Conservation (phyloP, 2,888 invertebrate species). For the Zygaena filipendulae region DNA sequence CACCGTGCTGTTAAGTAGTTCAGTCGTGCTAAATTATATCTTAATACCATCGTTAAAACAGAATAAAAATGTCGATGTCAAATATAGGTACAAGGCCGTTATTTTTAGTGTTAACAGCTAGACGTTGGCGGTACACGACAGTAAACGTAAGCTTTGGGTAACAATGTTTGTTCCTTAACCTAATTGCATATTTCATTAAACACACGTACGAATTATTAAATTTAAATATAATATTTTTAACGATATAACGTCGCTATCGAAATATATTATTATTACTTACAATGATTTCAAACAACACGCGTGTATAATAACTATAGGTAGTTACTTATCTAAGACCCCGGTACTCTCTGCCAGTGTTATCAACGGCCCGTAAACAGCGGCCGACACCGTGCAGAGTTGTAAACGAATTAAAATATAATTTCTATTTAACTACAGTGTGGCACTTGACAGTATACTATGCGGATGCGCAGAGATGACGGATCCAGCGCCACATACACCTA, state of each 20-base stretch:
- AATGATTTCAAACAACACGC: slow-evolving; percentile 66
- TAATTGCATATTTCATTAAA: slow-evolving; percentile 60
- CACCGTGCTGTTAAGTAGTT: slow-evolving; percentile 21
- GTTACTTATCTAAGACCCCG: slow-evolving; percentile 42
- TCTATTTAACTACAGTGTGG: slow-evolving; percentile 44
- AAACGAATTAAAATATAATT: slow-evolving; percentile 42
- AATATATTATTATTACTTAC: slow-evolving; percentile 68
- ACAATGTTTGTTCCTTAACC: slow-evolving; percentile 49
- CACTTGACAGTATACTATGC: slow-evolving; percentile 40
- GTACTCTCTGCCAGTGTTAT: slow-evolving; percentile 37
- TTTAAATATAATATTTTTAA: slow-evolving; percentile 24
- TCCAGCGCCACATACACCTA: slow-evolving; percentile 54
- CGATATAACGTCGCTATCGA: slow-evolving; percentile 40
- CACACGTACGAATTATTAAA: slow-evolving; percentile 54
- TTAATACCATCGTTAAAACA: slow-evolving; percentile 16
- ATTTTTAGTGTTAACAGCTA: too few relatives aligned
- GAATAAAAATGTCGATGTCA: slow-evolving; percentile 23
- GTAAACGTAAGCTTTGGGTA: slow-evolving; percentile 55
- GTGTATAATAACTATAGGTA: slow-evolving; percentile 44
- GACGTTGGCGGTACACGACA: slow-evolving; percentile 33
- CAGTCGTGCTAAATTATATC: too few relatives aligned
- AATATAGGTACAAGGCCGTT: slow-evolving; percentile 6
- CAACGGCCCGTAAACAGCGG: background rate
- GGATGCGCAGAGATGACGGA: slow-evolving; percentile 22
- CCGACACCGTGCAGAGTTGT: slow-evolving; percentile 29